Percentiles rank a stretch among this genome's conserved stretches.
These are phyloP conservation scores for Platycheirus albimanus DNA, from an alignment of 2,888 invertebrate species.

Conservation along the genomic window DNA sequence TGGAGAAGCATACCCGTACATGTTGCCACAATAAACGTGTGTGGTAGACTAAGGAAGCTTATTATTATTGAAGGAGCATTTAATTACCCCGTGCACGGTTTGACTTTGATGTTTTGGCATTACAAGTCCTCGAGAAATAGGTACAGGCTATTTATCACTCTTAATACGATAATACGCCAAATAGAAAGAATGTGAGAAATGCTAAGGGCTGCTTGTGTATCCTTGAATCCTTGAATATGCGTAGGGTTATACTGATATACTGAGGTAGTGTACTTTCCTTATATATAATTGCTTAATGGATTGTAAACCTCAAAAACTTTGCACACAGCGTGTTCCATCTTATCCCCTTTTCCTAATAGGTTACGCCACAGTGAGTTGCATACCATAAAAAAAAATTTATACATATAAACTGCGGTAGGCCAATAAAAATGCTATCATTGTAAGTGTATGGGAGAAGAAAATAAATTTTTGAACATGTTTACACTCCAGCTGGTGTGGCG, in stretches of 20 bases:
- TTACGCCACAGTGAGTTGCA: slow-evolving; percentile 43
- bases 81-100: slow-evolving; percentile 50
- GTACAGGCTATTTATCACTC: slow-evolving; percentile 44
- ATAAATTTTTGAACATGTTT: slow-evolving; percentile 63
- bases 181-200: slow-evolving; percentile 33
- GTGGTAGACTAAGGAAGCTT: slow-evolving; percentile 11
- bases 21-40: slow-evolving; percentile 9
- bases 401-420: too few species aligned
- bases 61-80: slow-evolving; percentile 33
- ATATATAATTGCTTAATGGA: slow-evolving; percentile 65
- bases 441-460: slow-evolving; percentile 27
- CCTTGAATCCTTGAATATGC: too few species aligned
- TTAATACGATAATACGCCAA: too few species aligned
- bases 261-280: too few species aligned
- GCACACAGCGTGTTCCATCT: slow-evolving; percentile 24
- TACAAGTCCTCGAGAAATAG: slow-evolving; percentile 2
- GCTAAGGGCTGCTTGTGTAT: too few species aligned
- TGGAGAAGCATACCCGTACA: too few species aligned
- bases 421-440: slow-evolving; percentile 68
- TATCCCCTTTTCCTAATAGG: slow-evolving; percentile 35
- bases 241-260: too few species aligned
- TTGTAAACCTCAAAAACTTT: slow-evolving; percentile 66
- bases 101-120: slow-evolving; percentile 53
- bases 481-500: slow-evolving; percentile 45
- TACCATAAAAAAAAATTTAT: slow-evolving; percentile 69